These are phyloP conservation scores for Mesorhabditis sp. DNA, from an alignment of 2,888 invertebrate species.

Conservation along the genomic window DNA sequence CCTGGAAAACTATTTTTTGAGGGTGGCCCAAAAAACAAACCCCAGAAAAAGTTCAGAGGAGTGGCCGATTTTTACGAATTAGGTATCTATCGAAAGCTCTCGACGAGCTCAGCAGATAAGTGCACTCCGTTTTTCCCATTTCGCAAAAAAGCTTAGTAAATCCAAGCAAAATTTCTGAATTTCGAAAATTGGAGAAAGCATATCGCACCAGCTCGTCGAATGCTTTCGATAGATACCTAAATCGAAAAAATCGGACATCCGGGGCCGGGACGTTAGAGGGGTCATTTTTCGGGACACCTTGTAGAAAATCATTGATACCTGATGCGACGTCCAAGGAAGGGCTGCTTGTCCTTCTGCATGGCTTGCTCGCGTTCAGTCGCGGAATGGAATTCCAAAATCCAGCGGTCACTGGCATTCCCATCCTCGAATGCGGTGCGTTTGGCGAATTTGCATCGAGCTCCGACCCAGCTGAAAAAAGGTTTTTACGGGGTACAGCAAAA, in stretches of 20 bases:
- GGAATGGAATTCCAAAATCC: constrained; percentile 47
- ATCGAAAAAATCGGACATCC: too few species aligned
- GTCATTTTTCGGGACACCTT: neutral
- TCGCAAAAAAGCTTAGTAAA: too few species aligned
- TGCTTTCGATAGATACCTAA: too few species aligned
- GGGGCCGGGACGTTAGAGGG: neutral
- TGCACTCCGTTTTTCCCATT: too few species aligned
- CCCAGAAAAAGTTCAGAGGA: too few species aligned
- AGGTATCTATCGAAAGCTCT: too few species aligned
- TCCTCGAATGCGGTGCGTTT: constrained; percentile 37
- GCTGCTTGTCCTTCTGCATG: neutral
- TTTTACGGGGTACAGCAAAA: neutral
- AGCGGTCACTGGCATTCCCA: constrained; percentile 45
- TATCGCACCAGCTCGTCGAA: too few species aligned
- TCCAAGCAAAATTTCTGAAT: too few species aligned
- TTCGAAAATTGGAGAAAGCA: too few species aligned
- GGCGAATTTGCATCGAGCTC: constrained; percentile 25
- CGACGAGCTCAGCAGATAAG: too few species aligned
- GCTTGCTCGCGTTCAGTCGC: constrained; percentile 24
- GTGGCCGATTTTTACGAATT: too few species aligned
- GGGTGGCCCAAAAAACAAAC: too few species aligned
- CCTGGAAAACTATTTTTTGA: constrained; percentile 8
- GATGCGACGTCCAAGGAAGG: neutral
- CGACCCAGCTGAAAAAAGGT: constrained; percentile 27
- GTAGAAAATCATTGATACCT: neutral